Base-by-base conservation (phyloP, 2,888 invertebrate species). In the Drosophila affinis region DNA sequence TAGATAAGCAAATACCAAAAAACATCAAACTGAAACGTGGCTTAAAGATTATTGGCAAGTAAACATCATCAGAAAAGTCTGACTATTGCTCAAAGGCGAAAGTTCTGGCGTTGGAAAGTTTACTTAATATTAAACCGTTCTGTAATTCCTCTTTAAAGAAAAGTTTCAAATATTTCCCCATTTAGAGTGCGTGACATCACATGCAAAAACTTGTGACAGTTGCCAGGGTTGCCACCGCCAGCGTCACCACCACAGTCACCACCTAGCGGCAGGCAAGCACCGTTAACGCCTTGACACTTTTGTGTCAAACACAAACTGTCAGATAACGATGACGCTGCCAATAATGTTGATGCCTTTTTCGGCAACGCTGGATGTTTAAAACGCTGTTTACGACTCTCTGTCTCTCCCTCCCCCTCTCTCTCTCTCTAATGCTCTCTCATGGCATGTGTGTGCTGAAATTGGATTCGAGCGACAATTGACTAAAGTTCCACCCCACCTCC, bases 391-490 rank as follows among this genome's bases (percentile, higher is more conserved):
- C 78, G 73, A 71, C 62, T 72, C 45, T 57, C 62, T 72, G 44
- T 57, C 65, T 34, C 49, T 27, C 17, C 6, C 27, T 6, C 27
- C 1, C 0, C 4, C 24, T 4, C 27, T 27, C 27, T 27, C 6
- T 27, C n/a, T n/a, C n/a, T n/a, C n/a, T n/a, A n/a, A n/a, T n/a
- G n/a, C n/a, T n/a, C n/a, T n/a, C n/a, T n/a, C n/a, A n/a, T n/a
- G n/a, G n/a, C n/a, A n/a, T 57, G 57, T 46, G 62, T 49, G 79
- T 59, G 58, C 76, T 71, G 57, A 83, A 87, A 83, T 87, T 85
- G 83, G 83, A 80, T 84, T 87, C 78, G 83, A 80, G 88, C 86
- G 80, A 78, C 88, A 87, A 82, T 88, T 86, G 88, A 87, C 88
- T 82, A 78, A 79, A 79, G 79, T 71, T 61, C 48, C 46, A 46